Evolutionary conservation across 2,888 invertebrate genomes (phyloP).

Genomic region (Aspidiotus destructor): DNA sequence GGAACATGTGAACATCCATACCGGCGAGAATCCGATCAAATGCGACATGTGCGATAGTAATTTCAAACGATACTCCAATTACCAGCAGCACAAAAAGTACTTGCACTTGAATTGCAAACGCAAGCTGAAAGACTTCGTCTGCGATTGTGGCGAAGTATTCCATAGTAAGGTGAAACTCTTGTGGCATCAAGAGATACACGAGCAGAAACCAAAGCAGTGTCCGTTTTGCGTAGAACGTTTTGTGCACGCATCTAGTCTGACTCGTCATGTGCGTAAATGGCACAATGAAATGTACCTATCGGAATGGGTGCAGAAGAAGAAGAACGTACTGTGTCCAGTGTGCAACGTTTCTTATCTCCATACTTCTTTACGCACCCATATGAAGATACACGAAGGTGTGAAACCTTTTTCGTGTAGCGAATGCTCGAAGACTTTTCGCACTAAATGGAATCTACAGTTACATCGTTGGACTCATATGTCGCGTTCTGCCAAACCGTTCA

Average conservation of each 20-base stretch:
- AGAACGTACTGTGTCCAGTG: constrained; percentile 64
- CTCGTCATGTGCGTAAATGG: constrained; percentile 53
- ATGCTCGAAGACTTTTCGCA: constrained; percentile 76
- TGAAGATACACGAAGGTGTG: constrained; percentile 59
- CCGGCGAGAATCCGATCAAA: constrained; percentile 64
- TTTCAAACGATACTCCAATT: constrained; percentile 72
- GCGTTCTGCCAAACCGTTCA: constrained; percentile 72
- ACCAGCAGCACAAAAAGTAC: constrained; percentile 71
- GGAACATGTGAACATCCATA: constrained; percentile 75
- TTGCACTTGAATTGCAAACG: constrained; percentile 61
- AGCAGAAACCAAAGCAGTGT: constrained; percentile 70
- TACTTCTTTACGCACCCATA: constrained; percentile 58
- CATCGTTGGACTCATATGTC: constrained; percentile 83
- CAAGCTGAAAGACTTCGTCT: constrained; percentile 62
- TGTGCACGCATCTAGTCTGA: constrained; percentile 70
- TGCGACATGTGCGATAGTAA: constrained; percentile 69
- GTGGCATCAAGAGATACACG: constrained; percentile 81
- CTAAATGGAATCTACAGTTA: constrained; percentile 80
- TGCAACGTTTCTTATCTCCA: constrained; percentile 69
- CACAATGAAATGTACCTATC: constrained; percentile 38
- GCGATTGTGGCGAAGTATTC: constrained; percentile 69
- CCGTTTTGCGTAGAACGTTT: constrained; percentile 77
- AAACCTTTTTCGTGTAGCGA: constrained; percentile 68
- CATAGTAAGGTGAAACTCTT: constrained; percentile 72
- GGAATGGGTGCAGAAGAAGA: constrained; percentile 28